phyloP scores from a whole-genome alignment of 2,113 vertebrate species.

The Atlantisia rogersi region DNA sequence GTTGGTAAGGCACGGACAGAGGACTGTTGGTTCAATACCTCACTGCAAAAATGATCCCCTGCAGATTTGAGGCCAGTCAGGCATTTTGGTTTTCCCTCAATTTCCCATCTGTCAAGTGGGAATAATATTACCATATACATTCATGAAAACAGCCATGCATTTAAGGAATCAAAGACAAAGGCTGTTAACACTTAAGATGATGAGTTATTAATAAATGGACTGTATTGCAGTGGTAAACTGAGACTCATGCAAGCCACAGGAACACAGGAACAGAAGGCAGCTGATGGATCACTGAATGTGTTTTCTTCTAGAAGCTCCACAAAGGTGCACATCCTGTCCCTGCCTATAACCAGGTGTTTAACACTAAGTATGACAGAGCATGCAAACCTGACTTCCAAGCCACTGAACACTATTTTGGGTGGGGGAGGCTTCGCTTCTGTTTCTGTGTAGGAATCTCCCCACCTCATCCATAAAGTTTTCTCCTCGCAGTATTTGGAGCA shows the following conservation, averaged over 20 bases:
- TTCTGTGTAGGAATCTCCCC: background rate
- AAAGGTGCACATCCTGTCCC: background rate
- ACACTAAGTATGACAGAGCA: background rate
- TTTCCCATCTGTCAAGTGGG: background rate
- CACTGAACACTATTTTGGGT: background rate
- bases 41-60: background rate
- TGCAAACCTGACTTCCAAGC: background rate
- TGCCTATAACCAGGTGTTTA: background rate
- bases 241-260: background rate
- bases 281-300: background rate
- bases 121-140: background rate
- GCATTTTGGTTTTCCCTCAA: conserved; percentile 31
- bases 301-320: background rate
- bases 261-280: background rate
- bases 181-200: background rate
- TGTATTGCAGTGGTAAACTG: background rate
- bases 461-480: background rate
- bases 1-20: background rate
- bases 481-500: background rate
- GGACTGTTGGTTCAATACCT: background rate
- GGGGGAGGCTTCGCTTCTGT: background rate
- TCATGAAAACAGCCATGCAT: background rate
- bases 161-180: background rate
- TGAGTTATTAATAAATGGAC: background rate
- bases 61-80: background rate